A percentile compares a stretch with the other conserved stretches of the same genome.
phyloP scores from a whole-genome alignment of 2,797 vertebrate genomes.

The Parauchenoglanis ngamensis region DNA sequence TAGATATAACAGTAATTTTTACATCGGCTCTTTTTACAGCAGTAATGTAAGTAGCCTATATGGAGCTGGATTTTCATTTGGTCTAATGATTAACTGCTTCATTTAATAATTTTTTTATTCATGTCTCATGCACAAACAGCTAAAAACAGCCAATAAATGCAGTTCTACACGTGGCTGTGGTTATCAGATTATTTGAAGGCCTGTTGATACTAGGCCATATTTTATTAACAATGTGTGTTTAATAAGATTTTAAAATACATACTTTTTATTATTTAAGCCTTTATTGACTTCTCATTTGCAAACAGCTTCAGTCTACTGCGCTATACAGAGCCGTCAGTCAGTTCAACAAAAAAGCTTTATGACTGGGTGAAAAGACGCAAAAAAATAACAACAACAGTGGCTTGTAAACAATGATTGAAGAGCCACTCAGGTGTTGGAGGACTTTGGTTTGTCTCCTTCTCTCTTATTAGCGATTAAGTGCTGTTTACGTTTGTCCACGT shows the following conservation, averaged over 20 bases:
- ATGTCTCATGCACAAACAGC: not conserved
- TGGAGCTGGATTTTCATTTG: not conserved
- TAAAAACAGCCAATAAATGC: not conserved
- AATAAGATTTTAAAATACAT: not conserved
- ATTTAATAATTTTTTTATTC: not conserved
- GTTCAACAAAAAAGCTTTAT: not conserved
- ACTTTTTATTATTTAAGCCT: not conserved
- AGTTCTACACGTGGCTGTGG: not conserved
- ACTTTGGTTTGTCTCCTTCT: conserved; percentile 17
- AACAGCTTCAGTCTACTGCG: conserved; percentile 4
- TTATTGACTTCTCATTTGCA: conserved; percentile 5
- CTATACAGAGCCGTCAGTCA: not conserved
- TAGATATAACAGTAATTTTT: not conserved
- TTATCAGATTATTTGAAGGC: not conserved
- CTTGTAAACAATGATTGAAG: conserved; percentile 1
- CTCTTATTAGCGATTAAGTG: conserved; percentile 19
- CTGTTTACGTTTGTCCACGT: conserved; percentile 37
- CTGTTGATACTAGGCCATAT: not conserved
- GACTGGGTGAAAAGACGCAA: not conserved
- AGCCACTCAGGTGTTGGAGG: conserved; percentile 31
- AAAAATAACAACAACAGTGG: not conserved
- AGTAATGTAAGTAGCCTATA: too few species aligned
- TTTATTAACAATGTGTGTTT: not conserved
- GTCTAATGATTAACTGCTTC: too few species aligned
- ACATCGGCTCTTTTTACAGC: not conserved